These are phyloP conservation scores for Campylomormyrus numenius DNA, from an alignment of 2,113 vertebrate species.

Conservation along the genomic window DNA sequence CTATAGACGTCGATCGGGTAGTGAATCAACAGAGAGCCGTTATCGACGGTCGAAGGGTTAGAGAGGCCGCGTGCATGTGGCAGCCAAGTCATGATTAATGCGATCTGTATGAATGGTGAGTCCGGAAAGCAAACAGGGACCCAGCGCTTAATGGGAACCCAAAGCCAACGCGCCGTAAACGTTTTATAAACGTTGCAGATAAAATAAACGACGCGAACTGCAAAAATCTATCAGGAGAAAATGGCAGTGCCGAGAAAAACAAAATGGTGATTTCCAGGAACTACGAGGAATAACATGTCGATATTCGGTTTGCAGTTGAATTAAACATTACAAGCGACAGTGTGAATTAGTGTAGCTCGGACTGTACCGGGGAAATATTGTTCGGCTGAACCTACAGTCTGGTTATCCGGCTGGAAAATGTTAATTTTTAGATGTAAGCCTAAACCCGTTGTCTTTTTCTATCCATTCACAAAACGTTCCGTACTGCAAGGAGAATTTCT, in stretches of 20 bases:
- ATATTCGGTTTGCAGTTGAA: not conserved
- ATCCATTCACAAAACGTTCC: not conserved
- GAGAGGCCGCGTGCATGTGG: not conserved
- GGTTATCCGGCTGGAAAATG: not conserved
- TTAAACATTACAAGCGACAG: not conserved
- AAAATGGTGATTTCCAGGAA: not conserved
- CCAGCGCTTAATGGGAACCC: not conserved
- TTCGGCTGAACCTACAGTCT: not conserved
- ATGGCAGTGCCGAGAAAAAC: not conserved
- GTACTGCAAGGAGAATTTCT: not conserved
- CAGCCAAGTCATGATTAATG: constrained; percentile 1
- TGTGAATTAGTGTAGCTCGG: not conserved
- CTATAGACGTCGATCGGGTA: not conserved
- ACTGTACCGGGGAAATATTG: not conserved
- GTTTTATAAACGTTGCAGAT: not conserved
- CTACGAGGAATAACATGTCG: not conserved
- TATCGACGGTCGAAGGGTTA: not conserved
- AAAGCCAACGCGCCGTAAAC: not conserved
- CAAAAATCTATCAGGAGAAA: not conserved
- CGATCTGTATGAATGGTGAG: not conserved
- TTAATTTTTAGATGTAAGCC: not conserved
- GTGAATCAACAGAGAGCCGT: not conserved
- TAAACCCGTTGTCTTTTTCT: not conserved
- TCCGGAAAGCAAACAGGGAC: not conserved
- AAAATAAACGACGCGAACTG: not conserved